A percentile compares a stretch with the other conserved stretches of the same genome.
Evolutionary conservation across 2,797 vertebrate genomes (phyloP).

Genomic region (Microhierax caerulescens): DNA sequence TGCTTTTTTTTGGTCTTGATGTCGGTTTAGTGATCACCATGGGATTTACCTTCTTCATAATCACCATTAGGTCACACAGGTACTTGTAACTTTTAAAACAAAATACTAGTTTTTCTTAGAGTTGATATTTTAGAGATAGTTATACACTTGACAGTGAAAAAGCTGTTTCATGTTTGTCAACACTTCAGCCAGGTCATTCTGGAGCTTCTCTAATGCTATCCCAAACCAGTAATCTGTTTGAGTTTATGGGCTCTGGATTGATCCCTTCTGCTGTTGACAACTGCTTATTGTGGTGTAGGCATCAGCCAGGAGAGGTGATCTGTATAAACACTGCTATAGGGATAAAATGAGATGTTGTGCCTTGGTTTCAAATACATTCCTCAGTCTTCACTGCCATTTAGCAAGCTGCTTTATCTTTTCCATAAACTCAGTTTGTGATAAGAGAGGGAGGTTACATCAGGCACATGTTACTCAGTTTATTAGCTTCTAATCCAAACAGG

Average conservation of each 20-base stretch:
- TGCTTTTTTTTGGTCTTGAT: constrained; percentile 65
- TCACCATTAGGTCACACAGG: constrained; percentile 69
- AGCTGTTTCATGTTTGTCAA: neutral
- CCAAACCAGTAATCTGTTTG: neutral
- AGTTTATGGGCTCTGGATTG: neutral
- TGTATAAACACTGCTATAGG: neutral
- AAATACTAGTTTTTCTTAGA: neutral
- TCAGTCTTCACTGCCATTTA: neutral
- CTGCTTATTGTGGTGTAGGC: neutral
- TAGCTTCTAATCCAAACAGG: neutral
- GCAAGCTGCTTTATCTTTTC: neutral
- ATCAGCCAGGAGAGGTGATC: neutral
- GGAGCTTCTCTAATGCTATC: neutral
- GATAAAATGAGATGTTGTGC: neutral
- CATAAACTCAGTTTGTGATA: fast-evolving
- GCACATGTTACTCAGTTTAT: neutral
- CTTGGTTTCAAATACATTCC: neutral
- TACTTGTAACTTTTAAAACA: neutral
- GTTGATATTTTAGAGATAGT: neutral
- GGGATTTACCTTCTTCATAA: constrained; percentile 55
- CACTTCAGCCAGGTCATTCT: neutral
- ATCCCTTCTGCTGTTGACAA: neutral
- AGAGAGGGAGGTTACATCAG: neutral
- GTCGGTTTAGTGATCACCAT: constrained; percentile 37
- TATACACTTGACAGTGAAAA: neutral